phyloP scores from a whole-genome alignment of 2,888 invertebrate genomes.

The Tryphoninae sp. region DNA sequence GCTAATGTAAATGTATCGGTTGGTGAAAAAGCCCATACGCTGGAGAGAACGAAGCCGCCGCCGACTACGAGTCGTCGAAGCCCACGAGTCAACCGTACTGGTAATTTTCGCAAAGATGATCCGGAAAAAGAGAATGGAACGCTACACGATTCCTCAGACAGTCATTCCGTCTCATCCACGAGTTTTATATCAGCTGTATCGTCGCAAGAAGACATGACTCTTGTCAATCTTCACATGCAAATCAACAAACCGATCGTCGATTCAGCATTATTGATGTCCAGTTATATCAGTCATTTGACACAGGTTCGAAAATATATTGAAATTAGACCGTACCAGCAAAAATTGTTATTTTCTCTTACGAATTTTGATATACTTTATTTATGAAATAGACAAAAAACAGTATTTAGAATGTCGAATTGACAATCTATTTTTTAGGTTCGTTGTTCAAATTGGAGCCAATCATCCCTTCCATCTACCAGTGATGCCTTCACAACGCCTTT shows the following conservation, averaged over 20 bases:
- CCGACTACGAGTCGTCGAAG: conserved; percentile 69
- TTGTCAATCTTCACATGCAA: conserved; percentile 97
- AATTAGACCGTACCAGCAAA: not conserved
- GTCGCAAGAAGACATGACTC: conserved; percentile 94
- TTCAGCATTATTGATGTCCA: conserved; percentile 96
- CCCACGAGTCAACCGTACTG: conserved; percentile 70
- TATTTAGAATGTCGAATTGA: not conserved
- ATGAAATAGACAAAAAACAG: not conserved
- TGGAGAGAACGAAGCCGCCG: conserved; percentile 76
- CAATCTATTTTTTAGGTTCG: conserved; percentile 78
- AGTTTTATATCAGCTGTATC: conserved; percentile 95
- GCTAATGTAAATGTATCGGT: conserved; percentile 69
- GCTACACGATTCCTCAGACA: conserved; percentile 86
- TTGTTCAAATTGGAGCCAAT: conserved; percentile 90
- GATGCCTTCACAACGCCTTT: conserved; percentile 91
- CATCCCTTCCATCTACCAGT: conserved; percentile 87
- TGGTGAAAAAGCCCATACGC: conserved; percentile 78
- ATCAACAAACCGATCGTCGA: conserved; percentile 95
- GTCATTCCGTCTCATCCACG: conserved; percentile 91
- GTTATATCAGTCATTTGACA: conserved; percentile 95
- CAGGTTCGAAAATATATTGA: conserved; percentile 83
- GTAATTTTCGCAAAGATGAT: conserved; percentile 64
- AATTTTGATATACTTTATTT: not conserved
- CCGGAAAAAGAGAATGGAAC: conserved; percentile 67
- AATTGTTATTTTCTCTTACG: conserved; percentile 5